Percentiles rank a stretch among this genome's conserved stretches.
These are phyloP conservation scores for Orchesella flavescens DNA, from an alignment of 2,888 invertebrate species.

Conservation along the genomic window DNA sequence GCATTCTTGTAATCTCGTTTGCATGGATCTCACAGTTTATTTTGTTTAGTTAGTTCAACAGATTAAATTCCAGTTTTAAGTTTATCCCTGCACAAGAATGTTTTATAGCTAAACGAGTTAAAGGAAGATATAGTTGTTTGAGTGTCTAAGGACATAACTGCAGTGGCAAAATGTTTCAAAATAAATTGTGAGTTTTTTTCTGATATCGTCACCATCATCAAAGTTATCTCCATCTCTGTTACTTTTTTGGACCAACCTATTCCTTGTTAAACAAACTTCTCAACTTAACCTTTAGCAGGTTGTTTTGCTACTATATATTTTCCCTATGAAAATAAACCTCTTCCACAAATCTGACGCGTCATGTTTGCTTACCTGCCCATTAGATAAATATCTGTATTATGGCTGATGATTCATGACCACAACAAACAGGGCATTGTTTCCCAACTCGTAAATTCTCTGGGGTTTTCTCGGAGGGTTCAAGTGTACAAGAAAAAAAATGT, in stretches of 20 bases:
- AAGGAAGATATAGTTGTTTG: no score
- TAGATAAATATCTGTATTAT: conserved; percentile 63
- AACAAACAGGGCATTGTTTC: conserved; percentile 58
- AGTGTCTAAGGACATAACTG: background rate
- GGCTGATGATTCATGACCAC: conserved; percentile 65
- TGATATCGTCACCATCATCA: conserved; percentile 27
- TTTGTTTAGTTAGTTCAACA: background rate
- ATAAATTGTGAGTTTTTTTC: conserved; percentile 38
- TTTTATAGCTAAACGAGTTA: no score
- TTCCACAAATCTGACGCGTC: conserved; percentile 13
- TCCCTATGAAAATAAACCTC: background rate
- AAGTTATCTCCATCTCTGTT: conserved; percentile 1
- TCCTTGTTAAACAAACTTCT: conserved; percentile 29
- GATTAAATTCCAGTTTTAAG: conserved; percentile 48
- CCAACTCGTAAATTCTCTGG: conserved; percentile 49
- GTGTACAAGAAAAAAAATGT: conserved; percentile 1
- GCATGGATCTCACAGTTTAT: conserved; percentile 10
- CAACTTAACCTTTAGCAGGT: conserved; percentile 41
- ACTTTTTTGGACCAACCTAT: background rate
- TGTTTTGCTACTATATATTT: conserved; percentile 35
- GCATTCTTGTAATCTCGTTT: conserved; percentile 20
- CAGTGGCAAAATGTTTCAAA: conserved; percentile 51
- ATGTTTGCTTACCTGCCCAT: conserved; percentile 42
- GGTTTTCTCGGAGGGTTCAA: conserved; percentile 11
- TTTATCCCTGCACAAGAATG: background rate